These are phyloP conservation scores for Catharus bicknelli DNA, from an alignment of 2,113 vertebrate species.

Conservation along the genomic window DNA sequence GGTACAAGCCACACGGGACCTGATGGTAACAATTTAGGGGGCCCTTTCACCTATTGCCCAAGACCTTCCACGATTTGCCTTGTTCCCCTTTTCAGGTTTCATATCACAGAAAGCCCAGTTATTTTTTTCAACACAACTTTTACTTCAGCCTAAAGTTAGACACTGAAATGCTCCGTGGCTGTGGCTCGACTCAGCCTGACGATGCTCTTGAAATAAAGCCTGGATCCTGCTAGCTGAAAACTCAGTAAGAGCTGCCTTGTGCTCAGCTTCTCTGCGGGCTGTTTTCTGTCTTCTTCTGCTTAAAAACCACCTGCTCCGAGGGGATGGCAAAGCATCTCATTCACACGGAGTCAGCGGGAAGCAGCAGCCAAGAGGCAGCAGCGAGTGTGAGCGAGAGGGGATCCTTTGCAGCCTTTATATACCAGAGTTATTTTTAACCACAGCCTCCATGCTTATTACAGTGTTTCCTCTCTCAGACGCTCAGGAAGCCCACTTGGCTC, in stretches of 20 bases:
- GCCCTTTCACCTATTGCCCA: slow-evolving; percentile 48
- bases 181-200: not conserved
- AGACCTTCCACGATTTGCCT: not conserved
- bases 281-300: not conserved
- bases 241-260: not conserved
- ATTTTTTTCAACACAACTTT: not conserved
- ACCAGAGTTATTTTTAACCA: slow-evolving; percentile 96
- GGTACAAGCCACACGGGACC: not conserved
- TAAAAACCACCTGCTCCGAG: slow-evolving; percentile 50
- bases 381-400: slow-evolving; percentile 76
- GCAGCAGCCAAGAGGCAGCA: slow-evolving; percentile 61
- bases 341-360: not conserved
- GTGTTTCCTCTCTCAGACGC: slow-evolving; percentile 85
- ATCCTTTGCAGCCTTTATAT: slow-evolving; percentile 87
- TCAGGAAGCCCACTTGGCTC: slow-evolving; percentile 93
- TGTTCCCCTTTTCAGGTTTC: slow-evolving; percentile 38
- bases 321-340: not conserved
- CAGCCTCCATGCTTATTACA: slow-evolving; percentile 88
- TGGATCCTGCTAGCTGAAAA: not conserved
- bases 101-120: not conserved
- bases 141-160: not conserved
- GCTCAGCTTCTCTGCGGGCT: fast-evolving
- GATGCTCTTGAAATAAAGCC: fast-evolving
- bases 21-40: not conserved
- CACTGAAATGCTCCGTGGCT: fast-evolving